Evolutionary conservation across 2,797 vertebrate species (phyloP).

Genomic region (Acropternis orthonyx): DNA sequence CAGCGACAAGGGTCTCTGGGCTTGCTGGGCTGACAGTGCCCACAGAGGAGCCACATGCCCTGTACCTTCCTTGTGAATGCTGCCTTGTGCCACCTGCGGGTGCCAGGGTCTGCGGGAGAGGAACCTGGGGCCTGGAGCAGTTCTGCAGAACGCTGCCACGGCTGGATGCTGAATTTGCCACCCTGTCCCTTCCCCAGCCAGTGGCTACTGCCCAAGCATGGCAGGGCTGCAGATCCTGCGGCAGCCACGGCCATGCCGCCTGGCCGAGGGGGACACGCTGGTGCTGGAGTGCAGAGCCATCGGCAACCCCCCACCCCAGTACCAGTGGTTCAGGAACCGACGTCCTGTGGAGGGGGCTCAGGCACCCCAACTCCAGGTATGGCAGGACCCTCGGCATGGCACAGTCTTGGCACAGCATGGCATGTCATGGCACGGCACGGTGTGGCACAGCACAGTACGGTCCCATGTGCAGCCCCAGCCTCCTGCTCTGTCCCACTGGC

Average conservation of each 20-base stretch:
- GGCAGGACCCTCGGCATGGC: accelerated
- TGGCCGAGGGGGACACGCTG: conserved; percentile 80
- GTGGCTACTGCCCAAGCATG: conserved; percentile 71
- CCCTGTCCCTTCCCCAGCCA: conserved; percentile 54
- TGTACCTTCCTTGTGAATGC: neutral
- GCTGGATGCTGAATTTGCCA: neutral
- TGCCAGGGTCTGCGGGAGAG: neutral
- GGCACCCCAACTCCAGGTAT: conserved; percentile 72
- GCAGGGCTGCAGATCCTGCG: conserved; percentile 71
- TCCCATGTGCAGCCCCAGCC: neutral
- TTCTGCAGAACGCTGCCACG: neutral
- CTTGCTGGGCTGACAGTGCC: neutral
- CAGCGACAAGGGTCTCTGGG: neutral
- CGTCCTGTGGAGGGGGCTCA: conserved; percentile 66
- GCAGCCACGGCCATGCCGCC: conserved; percentile 73
- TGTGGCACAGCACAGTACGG: neutral
- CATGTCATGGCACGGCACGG: accelerated
- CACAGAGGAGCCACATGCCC: neutral
- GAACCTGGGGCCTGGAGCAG: neutral
- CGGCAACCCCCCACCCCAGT: conserved; percentile 83
- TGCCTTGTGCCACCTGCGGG: neutral
- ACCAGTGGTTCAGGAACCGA: conserved; percentile 84
- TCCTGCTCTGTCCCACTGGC: accelerated
- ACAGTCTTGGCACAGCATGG: accelerated
- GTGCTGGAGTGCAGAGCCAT: conserved; percentile 77